These are phyloP conservation scores for Clamator glandarius DNA, from an alignment of 2,797 vertebrate genomes.

Conservation along the genomic window DNA sequence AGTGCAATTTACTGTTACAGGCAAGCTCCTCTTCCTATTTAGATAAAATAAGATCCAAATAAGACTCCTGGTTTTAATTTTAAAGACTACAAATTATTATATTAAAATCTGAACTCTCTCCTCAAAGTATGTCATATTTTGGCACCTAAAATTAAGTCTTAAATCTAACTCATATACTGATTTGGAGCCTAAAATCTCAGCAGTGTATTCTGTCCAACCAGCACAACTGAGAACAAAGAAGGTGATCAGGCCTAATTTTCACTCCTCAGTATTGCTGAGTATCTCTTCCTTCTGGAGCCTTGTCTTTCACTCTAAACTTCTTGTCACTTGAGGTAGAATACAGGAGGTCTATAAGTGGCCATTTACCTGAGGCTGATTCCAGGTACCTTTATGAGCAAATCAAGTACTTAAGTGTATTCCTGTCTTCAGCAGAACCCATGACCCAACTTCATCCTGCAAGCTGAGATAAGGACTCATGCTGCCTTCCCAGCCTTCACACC, in stretches of 20 bases:
- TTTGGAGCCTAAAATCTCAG: not conserved
- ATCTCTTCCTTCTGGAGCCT: not conserved
- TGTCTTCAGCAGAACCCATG: not conserved
- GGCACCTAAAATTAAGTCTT: not conserved
- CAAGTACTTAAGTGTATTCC: not conserved
- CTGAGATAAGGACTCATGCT: not conserved
- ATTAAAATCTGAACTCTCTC: constrained; percentile 23
- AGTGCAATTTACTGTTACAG: constrained; percentile 46
- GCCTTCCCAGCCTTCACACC: not conserved
- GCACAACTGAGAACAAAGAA: not conserved
- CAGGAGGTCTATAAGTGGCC: not conserved
- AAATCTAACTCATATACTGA: constrained; percentile 22
- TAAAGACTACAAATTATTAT: not conserved
- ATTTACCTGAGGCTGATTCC: not conserved
- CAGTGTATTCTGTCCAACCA: not conserved
- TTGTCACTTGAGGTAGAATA: not conserved
- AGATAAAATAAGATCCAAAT: constrained; percentile 14
- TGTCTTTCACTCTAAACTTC: not conserved
- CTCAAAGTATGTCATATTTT: constrained; percentile 18
- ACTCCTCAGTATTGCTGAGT: not conserved
- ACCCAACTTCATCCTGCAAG: not conserved
- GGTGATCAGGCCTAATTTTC: not conserved
- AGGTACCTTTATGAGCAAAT: not conserved
- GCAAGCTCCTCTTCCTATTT: constrained; percentile 10
- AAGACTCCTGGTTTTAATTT: constrained; percentile 37